Conservation (phyloP, 2,797 vertebrate genomes). For the Furcifer pardalis region DNA sequence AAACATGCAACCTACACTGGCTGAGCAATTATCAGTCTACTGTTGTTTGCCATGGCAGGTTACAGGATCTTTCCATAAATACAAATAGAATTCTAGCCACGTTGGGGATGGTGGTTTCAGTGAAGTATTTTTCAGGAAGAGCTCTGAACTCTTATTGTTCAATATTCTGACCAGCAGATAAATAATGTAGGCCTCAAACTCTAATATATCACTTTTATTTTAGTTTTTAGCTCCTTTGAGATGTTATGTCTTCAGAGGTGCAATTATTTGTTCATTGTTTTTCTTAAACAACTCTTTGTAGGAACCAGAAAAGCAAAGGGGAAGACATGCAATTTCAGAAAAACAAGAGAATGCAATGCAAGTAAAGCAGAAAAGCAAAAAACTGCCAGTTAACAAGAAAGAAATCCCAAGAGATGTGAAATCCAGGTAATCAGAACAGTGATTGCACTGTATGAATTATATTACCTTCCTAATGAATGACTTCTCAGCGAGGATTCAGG, state of each 20-base stretch:
- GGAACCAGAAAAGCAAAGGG: constrained; percentile 94
- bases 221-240: no score
- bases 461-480: neutral
- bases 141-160: neutral
- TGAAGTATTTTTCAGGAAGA: neutral
- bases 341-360: constrained; percentile 86
- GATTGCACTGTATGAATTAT: neutral
- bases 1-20: no score
- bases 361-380: constrained; percentile 89
- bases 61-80: no score
- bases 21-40: no score
- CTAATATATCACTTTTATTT: no score
- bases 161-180: neutral
- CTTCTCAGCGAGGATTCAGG: neutral
- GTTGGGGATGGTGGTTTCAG: neutral
- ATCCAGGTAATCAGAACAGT: constrained; percentile 80
- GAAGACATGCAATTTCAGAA: constrained; percentile 78
- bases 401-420: constrained; percentile 86
- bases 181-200: no score
- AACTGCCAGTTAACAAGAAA: constrained; percentile 83
- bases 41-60: no score
- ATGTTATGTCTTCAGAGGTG: constrained; percentile 8
- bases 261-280: neutral
- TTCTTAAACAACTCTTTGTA: constrained; percentile 43
- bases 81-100: no score